Conservation (phyloP, 2,797 vertebrate genomes). For the Myotis planiceps region DNA sequence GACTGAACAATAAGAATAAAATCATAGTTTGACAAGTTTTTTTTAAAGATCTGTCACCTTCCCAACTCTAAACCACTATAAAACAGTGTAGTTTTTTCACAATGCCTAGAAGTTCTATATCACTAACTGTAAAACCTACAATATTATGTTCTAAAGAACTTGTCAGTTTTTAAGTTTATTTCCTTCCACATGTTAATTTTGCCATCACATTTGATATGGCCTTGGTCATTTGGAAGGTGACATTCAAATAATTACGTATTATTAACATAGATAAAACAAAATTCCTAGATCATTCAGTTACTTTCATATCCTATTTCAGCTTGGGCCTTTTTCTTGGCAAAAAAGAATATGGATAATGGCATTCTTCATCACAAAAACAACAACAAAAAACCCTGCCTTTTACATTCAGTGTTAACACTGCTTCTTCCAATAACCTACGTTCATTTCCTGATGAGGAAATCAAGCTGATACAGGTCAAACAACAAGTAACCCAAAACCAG, state of each 20-base stretch:
- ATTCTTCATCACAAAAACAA: not conserved
- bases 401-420: conserved; percentile 21
- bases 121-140: conserved; percentile 24
- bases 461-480: conserved; percentile 30
- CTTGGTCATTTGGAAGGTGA: conserved; percentile 44
- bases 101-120: conserved; percentile 7
- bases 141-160: conserved; percentile 33
- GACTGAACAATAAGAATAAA: not conserved
- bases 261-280: conserved; percentile 47
- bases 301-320: conserved; percentile 38
- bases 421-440: conserved; percentile 5
- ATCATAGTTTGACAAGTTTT: not conserved
- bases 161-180: conserved; percentile 42
- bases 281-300: conserved; percentile 18
- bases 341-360: not conserved
- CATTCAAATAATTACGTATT: conserved; percentile 34
- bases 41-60: not conserved
- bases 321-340: conserved; percentile 25
- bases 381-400: not conserved
- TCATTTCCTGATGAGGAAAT: conserved; percentile 4
- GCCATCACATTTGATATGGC: conserved; percentile 23
- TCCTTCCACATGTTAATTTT: not conserved
- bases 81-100: conserved; percentile 45
- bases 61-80: not conserved
- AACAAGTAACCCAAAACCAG: conserved; percentile 39